These are phyloP conservation scores for Conus ventricosus DNA, from an alignment of 1,140 invertebrate genomes.

Conservation along the genomic window DNA sequence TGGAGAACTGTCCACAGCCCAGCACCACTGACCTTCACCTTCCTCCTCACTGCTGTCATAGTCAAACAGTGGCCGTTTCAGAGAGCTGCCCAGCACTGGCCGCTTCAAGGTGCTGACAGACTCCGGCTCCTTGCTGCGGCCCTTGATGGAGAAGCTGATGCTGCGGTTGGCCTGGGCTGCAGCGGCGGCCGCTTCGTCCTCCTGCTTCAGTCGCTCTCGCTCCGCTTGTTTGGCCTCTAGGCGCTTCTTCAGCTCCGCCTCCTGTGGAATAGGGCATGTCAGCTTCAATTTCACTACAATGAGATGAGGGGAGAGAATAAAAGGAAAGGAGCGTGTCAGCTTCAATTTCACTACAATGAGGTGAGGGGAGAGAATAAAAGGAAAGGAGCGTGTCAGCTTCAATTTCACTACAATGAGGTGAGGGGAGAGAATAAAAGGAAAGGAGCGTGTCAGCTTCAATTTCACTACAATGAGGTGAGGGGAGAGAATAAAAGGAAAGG, in stretches of 20 bases:
- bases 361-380: neutral
- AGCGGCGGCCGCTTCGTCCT: conserved; percentile 34
- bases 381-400: no score
- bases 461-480: neutral
- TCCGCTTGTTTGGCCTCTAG: conserved; percentile 35
- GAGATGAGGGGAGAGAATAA: neutral
- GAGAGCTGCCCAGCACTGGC: conserved; percentile 42
- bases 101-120: conserved; percentile 56
- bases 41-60: conserved; percentile 71
- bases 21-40: conserved; percentile 23
- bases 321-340: neutral
- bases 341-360: neutral
- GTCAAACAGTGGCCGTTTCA: conserved; percentile 65
- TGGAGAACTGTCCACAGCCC: no score
- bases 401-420: neutral
- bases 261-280: neutral
- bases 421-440: neutral
- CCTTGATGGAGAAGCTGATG: conserved; percentile 75
- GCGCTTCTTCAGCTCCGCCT: conserved; percentile 28
- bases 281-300: neutral
- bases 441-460: neutral
- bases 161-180: conserved; percentile 44
- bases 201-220: conserved; percentile 32
- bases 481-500: neutral
- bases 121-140: conserved; percentile 68